Conservation (phyloP, 1,140 invertebrate genomes). For the Drosophila carrolli region DNA sequence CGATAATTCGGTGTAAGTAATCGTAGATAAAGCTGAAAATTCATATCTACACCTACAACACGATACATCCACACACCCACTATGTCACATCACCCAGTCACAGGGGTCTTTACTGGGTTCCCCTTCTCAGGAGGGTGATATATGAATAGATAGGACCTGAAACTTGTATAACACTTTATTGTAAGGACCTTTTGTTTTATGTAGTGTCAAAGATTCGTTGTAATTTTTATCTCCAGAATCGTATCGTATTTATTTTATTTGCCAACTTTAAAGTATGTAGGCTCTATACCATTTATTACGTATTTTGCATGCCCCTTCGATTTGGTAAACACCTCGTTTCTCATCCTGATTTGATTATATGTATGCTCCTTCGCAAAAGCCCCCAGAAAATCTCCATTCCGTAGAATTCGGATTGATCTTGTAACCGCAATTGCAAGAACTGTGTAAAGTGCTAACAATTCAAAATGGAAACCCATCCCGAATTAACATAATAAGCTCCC, state of each 20-base stretch:
- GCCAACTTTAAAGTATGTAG: slow-evolving; percentile 41
- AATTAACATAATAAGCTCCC: slow-evolving; percentile 9
- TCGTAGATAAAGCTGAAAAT: slow-evolving; percentile 44
- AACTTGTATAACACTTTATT: slow-evolving; percentile 31
- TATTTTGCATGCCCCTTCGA: slow-evolving; percentile 56
- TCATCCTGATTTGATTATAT: slow-evolving; percentile 44
- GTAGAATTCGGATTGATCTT: slow-evolving; percentile 22
- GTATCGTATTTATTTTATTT: slow-evolving; percentile 55
- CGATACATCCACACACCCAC: slow-evolving; percentile 36
- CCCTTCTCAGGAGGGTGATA: not conserved
- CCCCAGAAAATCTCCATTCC: slow-evolving; percentile 2
- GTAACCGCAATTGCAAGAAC: slow-evolving; percentile 19
- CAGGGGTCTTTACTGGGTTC: slow-evolving; percentile 7
- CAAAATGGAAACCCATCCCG: slow-evolving; percentile 62
- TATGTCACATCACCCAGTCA: slow-evolving; percentile 12
- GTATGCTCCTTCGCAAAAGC: slow-evolving; percentile 13
- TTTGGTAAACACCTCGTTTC: slow-evolving; percentile 39
- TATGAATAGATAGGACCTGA: not conserved
- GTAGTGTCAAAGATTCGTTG: slow-evolving; percentile 47
- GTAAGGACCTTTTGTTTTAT: slow-evolving; percentile 34
- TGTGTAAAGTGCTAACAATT: slow-evolving; percentile 74
- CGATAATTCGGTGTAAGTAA: slow-evolving; percentile 94
- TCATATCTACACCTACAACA: slow-evolving; percentile 28
- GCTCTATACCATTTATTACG: slow-evolving; percentile 42
- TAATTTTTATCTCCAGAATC: slow-evolving; percentile 29